phyloP scores from a whole-genome alignment of 2,888 invertebrate genomes.

The Thymelicus acteon region DNA sequence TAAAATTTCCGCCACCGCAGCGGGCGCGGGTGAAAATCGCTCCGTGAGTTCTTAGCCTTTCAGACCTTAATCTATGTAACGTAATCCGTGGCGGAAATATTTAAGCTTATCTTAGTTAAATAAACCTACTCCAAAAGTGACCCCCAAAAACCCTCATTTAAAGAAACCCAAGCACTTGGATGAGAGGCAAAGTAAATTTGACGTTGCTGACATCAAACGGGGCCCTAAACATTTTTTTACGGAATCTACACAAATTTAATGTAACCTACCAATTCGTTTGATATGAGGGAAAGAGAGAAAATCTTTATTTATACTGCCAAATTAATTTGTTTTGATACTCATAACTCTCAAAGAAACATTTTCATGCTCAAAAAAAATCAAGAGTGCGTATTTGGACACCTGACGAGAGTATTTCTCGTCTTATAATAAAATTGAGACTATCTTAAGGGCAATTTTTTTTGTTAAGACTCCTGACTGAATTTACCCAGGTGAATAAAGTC shows the following conservation, averaged over 20 bases:
- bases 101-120: background rate
- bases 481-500: no score
- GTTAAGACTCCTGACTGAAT: no score
- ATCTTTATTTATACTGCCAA: conserved; percentile 24
- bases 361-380: conserved; percentile 16
- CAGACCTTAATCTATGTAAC: no score
- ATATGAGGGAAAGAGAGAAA: conserved; percentile 15
- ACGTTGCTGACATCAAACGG: conserved; percentile 22
- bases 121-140: background rate
- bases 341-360: conserved; percentile 17
- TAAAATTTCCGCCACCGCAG: no score
- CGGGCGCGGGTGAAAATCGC: no score
- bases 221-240: conserved; percentile 13
- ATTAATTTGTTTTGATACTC: conserved; percentile 25
- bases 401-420: background rate
- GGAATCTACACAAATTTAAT: conserved; percentile 28
- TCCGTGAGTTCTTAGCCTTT: no score
- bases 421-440: no score
- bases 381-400: conserved; percentile 18
- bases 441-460: no score
- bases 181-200: conserved; percentile 12
- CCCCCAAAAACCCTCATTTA: conserved; percentile 8
- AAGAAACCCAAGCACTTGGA: conserved; percentile 5
- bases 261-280: conserved; percentile 19
- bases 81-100: no score